Percentiles rank a stretch among this genome's conserved stretches.
Conservation (phyloP, 92 coral and sea anemone genomes). For the Blastomussa wellsi region DNA sequence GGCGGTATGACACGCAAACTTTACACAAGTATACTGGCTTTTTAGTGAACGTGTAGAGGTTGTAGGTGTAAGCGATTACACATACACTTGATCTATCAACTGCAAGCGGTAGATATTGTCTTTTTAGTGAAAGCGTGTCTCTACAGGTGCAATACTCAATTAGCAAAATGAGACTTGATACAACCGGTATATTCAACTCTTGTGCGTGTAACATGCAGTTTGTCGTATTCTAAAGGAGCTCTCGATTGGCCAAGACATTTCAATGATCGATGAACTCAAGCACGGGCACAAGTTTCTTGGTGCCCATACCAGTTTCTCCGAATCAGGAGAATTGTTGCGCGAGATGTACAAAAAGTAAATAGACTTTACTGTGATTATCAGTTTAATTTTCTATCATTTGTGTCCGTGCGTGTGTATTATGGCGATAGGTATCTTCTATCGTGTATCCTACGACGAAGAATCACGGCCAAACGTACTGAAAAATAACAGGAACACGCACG, state of each 20-base stretch:
- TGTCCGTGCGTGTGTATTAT: not conserved
- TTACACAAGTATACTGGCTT: not conserved
- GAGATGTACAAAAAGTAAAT: not conserved
- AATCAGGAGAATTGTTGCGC: not conserved
- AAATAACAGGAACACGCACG: not conserved
- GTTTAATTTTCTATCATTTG: not conserved
- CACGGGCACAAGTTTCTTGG: not conserved
- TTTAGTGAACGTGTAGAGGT: not conserved
- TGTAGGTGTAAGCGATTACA: not conserved
- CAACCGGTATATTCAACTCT: not conserved
- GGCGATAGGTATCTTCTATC: not conserved
- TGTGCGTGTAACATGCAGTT: not conserved
- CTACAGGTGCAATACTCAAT: not conserved
- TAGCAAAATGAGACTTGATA: not conserved
- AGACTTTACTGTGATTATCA: not conserved
- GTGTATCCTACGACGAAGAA: not conserved
- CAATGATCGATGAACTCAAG: not conserved
- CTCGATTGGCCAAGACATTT: not conserved
- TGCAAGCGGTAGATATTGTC: not conserved
- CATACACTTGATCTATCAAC: too few relatives aligned
- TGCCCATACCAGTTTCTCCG: not conserved
- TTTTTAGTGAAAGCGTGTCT: not conserved
- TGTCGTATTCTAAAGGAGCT: not conserved
- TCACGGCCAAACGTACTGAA: not conserved
- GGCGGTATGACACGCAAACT: slow-evolving; percentile 22